Conservation (phyloP, 2,888 invertebrate species). For the Fabriciana adippe region DNA sequence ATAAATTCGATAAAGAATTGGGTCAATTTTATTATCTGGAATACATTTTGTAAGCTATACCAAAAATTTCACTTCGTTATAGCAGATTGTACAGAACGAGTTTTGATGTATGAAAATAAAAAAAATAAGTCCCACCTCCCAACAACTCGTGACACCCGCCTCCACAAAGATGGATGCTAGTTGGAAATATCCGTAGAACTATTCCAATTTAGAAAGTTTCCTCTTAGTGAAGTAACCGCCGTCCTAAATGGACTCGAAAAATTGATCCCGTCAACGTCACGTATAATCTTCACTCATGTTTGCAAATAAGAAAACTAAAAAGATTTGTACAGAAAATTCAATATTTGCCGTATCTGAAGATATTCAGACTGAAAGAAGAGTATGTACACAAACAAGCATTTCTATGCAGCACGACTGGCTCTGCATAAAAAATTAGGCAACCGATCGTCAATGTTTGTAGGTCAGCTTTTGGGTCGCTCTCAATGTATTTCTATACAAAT, state of each 20-base stretch:
- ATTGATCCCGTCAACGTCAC: conserved; percentile 45
- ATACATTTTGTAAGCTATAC: conserved; percentile 19
- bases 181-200: conserved; percentile 72
- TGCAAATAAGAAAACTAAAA: conserved; percentile 28
- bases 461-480: conserved; percentile 48
- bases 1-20: not conserved
- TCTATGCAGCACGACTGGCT: conserved; percentile 36
- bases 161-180: conserved; percentile 71
- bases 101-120: conserved; percentile 59
- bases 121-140: conserved; percentile 55
- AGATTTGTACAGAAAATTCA: conserved; percentile 9
- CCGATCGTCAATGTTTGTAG: conserved; percentile 49
- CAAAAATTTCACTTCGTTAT: conserved; percentile 40
- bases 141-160: conserved; percentile 49
- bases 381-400: conserved; percentile 23
- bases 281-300: conserved; percentile 23
- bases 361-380: conserved; percentile 16
- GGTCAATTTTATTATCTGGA: conserved; percentile 15
- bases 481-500: conserved; percentile 48
- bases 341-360: conserved; percentile 21
- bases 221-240: conserved; percentile 65
- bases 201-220: conserved; percentile 79
- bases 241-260: conserved; percentile 61
- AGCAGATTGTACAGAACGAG: conserved; percentile 61
- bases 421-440: conserved; percentile 54